Conservation (phyloP, 2,888 invertebrate genomes). For the Conomelus anceps region DNA sequence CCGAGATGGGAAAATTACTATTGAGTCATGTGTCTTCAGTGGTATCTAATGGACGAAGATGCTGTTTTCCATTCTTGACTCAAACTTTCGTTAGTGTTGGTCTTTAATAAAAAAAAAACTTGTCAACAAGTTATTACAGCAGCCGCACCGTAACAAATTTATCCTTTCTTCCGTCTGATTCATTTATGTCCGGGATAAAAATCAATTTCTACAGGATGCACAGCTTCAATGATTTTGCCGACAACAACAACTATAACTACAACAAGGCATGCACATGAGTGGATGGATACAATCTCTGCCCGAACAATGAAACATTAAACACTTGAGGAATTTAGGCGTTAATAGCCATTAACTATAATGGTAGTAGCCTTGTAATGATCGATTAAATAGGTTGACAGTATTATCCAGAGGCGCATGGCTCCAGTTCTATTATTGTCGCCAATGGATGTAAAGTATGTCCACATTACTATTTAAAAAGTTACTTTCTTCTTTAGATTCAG, state of each 20-base stretch:
- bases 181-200: neutral
- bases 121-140: neutral
- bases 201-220: neutral
- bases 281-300: neutral
- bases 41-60: too few species aligned
- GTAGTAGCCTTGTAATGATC: too few species aligned
- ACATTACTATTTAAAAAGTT: neutral
- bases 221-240: neutral
- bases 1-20: too few species aligned
- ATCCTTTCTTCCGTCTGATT: neutral
- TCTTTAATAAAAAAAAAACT: neutral
- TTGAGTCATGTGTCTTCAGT: neutral
- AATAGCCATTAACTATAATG: neutral
- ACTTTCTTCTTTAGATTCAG: neutral
- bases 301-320: neutral
- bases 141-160: neutral
- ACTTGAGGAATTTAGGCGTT: neutral
- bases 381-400: neutral
- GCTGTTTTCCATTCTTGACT: neutral
- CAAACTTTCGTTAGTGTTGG: neutral
- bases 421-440: neutral
- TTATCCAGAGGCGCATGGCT: neutral
- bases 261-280: neutral
- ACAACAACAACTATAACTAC: neutral
- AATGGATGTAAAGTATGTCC: neutral